phyloP scores from a whole-genome alignment of 2,888 invertebrate genomes.

The Nemurella pictetii region DNA sequence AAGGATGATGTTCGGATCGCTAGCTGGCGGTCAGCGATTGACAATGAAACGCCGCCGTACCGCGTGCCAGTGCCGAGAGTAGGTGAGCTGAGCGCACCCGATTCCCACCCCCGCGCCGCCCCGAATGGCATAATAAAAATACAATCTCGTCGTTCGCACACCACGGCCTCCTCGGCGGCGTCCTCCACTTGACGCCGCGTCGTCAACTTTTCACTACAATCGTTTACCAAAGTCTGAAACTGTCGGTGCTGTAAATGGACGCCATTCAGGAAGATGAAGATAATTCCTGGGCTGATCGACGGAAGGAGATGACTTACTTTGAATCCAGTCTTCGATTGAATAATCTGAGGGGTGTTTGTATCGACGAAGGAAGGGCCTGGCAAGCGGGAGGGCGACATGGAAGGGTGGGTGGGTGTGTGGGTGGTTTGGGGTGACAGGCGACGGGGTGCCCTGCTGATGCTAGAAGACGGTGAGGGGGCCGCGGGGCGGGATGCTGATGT shows the following conservation, averaged over 20 bases:
- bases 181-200: not conserved
- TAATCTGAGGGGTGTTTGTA: constrained; percentile 24
- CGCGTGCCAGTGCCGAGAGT: too few species aligned
- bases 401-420: too few species aligned
- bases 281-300: constrained; percentile 8
- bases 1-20: not conserved
- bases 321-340: constrained; percentile 20
- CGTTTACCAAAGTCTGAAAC: not conserved
- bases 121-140: not conserved
- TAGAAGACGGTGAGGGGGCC: not conserved
- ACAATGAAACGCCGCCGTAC: constrained; percentile 2
- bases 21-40: constrained; percentile 6
- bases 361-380: constrained; percentile 5
- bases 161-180: not conserved
- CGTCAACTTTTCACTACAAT: not conserved
- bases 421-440: too few species aligned
- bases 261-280: constrained; percentile 8
- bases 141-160: not conserved
- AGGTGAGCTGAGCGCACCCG: too few species aligned
- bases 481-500: constrained; percentile 25
- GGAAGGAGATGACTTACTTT: constrained; percentile 20
- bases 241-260: not conserved
- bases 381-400: not conserved
- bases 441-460: not conserved
- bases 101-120: not conserved